A percentile compares a stretch with the other conserved stretches of the same genome.
These are phyloP conservation scores for Pogoniulus pusillus DNA, from an alignment of 2,797 vertebrate species.

Conservation along the genomic window DNA sequence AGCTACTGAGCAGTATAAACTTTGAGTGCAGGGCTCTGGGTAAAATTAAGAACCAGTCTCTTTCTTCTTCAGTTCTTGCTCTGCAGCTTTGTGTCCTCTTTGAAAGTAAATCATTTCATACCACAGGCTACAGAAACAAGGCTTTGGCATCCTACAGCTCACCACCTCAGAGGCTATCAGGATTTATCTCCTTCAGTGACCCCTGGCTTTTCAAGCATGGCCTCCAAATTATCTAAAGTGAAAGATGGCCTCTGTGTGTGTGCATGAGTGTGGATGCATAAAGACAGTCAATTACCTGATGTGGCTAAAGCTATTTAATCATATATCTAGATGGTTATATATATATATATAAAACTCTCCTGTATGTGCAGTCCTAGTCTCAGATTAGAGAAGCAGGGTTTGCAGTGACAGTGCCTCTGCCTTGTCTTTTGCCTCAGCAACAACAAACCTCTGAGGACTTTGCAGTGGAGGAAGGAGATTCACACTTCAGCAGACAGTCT, in stretches of 20 bases:
- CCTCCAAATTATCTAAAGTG: background rate
- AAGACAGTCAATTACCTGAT: background rate
- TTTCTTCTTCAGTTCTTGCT: background rate
- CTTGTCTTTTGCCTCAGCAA: background rate
- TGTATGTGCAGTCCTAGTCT: background rate
- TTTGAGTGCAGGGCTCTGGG: background rate
- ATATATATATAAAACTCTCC: background rate
- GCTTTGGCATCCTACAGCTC: background rate
- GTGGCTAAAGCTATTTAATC: background rate
- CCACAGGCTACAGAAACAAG: background rate
- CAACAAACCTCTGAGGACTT: conserved; percentile 1
- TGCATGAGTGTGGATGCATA: accelerated
- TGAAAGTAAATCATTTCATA: background rate
- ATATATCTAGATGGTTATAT: too few species aligned
- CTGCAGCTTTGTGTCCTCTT: background rate
- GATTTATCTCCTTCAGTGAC: background rate
- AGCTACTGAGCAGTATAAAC: background rate
- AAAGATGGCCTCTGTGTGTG: background rate
- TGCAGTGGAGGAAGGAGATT: background rate
- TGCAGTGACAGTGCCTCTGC: background rate
- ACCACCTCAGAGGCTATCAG: background rate
- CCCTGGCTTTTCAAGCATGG: background rate
- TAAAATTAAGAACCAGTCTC: background rate
- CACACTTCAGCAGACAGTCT: background rate
- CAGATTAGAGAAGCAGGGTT: background rate